These are phyloP conservation scores for Campopleginae sp. DNA, from an alignment of 2,888 invertebrate genomes.

Conservation along the genomic window DNA sequence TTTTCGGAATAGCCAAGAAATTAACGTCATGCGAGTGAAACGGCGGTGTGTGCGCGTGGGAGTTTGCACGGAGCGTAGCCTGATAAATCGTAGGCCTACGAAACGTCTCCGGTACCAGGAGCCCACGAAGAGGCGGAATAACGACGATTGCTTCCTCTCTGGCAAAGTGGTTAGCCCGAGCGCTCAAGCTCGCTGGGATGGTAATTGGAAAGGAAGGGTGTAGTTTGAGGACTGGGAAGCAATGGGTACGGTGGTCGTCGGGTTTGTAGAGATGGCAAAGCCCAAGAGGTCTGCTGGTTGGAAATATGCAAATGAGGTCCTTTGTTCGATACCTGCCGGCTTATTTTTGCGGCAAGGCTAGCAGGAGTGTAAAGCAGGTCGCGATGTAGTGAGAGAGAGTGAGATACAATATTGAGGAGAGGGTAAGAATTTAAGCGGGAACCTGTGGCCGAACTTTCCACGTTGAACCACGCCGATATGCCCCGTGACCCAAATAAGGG, in stretches of 20 bases:
- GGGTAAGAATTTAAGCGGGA: slow-evolving; percentile 9
- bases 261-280: slow-evolving; percentile 20
- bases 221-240: neutral
- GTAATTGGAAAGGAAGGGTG: slow-evolving; percentile 2
- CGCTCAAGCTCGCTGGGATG: slow-evolving; percentile 9
- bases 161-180: slow-evolving; percentile 6
- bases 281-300: slow-evolving; percentile 36
- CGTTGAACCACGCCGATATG: slow-evolving; percentile 75
- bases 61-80: slow-evolving; percentile 70
- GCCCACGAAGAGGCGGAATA: slow-evolving; percentile 71
- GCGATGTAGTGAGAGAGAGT: slow-evolving; percentile 17
- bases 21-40: neutral
- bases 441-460: slow-evolving; percentile 40
- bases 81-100: slow-evolving; percentile 83
- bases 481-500: slow-evolving; percentile 84
- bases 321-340: slow-evolving; percentile 84
- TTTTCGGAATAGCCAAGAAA: neutral
- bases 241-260: slow-evolving; percentile 26
- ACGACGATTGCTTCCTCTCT: slow-evolving; percentile 34
- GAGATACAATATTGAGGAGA: neutral
- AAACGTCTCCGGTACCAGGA: slow-evolving; percentile 81
- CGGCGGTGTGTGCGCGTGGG: neutral
- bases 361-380: slow-evolving; percentile 77
- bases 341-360: slow-evolving; percentile 82
- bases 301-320: slow-evolving; percentile 83